These are phyloP conservation scores for Sciaenops ocellatus DNA, from an alignment of 2,797 vertebrate species.

Conservation along the genomic window DNA sequence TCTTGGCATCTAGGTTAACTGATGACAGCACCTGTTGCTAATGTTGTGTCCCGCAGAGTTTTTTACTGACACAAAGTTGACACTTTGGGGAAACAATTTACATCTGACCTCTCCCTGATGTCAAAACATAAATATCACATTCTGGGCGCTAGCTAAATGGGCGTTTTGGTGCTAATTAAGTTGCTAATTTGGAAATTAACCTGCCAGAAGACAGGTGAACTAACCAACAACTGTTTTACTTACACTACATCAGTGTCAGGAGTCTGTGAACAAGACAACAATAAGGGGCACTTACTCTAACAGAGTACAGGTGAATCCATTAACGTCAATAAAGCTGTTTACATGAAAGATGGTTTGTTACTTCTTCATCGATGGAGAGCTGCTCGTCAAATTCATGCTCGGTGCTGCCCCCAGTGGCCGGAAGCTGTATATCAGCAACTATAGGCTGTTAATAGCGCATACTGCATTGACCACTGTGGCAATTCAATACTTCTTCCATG, in stretches of 20 bases:
- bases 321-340: not conserved
- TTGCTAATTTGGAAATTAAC: no score
- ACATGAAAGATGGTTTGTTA: rapidly evolving
- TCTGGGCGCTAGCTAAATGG: not conserved
- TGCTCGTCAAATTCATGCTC: not conserved
- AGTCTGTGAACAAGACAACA: not conserved
- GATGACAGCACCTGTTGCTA: constrained; percentile 57
- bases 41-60: not conserved
- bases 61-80: not conserved
- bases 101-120: not conserved
- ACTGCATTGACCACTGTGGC: not conserved
- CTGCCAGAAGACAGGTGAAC: not conserved
- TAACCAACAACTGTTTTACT: not conserved
- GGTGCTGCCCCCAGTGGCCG: not conserved
- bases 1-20: constrained; percentile 30
- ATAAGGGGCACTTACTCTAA: not conserved
- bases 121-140: rapidly evolving
- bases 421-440: not conserved
- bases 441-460: no score
- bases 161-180: not conserved
- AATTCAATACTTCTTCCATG: not conserved
- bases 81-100: not conserved
- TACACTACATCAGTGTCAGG: not conserved
- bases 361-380: not conserved
- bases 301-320: not conserved